Evolutionary conservation across 2,888 invertebrate species (phyloP), one percentile per base, ranked within the genome.

Genomic region (Athetis lepigone): DNA sequence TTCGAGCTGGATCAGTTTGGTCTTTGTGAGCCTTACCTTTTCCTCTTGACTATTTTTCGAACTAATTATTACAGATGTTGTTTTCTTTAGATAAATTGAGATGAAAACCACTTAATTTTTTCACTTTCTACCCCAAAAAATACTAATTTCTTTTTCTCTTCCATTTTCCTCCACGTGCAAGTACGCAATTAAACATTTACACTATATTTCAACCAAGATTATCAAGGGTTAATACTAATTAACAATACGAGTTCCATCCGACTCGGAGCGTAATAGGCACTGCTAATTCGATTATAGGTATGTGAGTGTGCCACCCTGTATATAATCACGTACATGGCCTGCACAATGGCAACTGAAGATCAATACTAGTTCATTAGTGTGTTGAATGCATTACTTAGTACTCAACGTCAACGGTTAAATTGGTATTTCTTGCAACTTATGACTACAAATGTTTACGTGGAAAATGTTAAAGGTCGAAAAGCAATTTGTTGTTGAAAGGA

Each of bases 201-300:
- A 58, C 36, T 23, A 39, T 43, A 40, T 4, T 33, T 49, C 37
- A 42, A 18, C 39, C 52, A 29, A 45, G 40, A 50, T 39, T 39
- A 73, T 76, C 61, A 70, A 76, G 72, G 69, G 75, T 79, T 82
- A 79, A 73, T 75, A 69, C 77, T 84, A 82, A 85, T 88, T 86
- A 86, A 86, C 84, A 36, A 79, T 80, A 75, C 71, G 64, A 79
- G 77, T 71, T 73, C 78, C 68, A 79, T 78, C 67, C 61, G 49
- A 76, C 58, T 73, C 75, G 49, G 67, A 61, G 70, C 66, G 60
- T 69, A 78, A 75, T 68, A 77, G 76, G 76, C 76, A 65, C 68
- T 64, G 71, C 73, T 86, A 85, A 87, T 83, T 85, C 79, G 84
- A 85, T 87, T 86, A 85, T 78, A 80, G 75, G 75, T 80, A 83